Conservation (phyloP, 2,888 invertebrate species). For the Cetonia aurata region DNA sequence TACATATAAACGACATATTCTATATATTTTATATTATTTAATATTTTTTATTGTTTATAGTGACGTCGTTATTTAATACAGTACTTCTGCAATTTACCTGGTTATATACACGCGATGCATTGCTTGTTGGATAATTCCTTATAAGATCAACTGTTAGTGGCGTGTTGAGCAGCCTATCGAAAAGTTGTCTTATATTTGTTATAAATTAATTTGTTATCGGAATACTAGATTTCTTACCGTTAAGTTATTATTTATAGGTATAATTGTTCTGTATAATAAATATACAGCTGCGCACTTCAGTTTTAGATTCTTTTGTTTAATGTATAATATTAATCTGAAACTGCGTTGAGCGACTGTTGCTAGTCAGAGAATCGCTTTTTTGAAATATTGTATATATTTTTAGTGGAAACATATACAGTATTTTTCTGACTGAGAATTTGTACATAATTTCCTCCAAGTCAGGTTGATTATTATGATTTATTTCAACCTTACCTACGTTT, state of each 20-base stretch:
- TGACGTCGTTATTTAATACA: slow-evolving; percentile 59
- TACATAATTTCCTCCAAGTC: slow-evolving; percentile 49
- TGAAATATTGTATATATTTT: slow-evolving; percentile 64
- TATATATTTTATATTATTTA: slow-evolving; percentile 58
- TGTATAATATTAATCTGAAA: slow-evolving; percentile 60
- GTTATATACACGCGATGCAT: slow-evolving; percentile 51
- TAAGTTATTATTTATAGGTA: slow-evolving; percentile 64
- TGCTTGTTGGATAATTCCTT: slow-evolving; percentile 59
- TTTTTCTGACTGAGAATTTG: slow-evolving; percentile 61
- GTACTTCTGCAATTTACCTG: slow-evolving; percentile 51
- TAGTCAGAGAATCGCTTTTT: slow-evolving; percentile 60
- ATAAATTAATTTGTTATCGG: slow-evolving; percentile 60
- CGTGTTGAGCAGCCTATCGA: slow-evolving; percentile 54
- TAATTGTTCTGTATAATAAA: slow-evolving; percentile 64
- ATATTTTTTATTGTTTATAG: slow-evolving; percentile 60
- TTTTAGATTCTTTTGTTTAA: slow-evolving; percentile 43
- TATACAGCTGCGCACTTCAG: slow-evolving; percentile 63
- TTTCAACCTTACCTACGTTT: slow-evolving; percentile 46
- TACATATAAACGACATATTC: slow-evolving; percentile 57
- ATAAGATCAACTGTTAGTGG: slow-evolving; percentile 50
- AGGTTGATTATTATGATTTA: slow-evolving; percentile 48
- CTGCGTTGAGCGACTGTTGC: slow-evolving; percentile 63
- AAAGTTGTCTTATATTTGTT: slow-evolving; percentile 58
- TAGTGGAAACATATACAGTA: slow-evolving; percentile 62
- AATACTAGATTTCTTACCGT: slow-evolving; percentile 62